These are phyloP conservation scores for Coturnix japonica DNA, from an alignment of 2,113 vertebrate genomes.

Conservation along the genomic window DNA sequence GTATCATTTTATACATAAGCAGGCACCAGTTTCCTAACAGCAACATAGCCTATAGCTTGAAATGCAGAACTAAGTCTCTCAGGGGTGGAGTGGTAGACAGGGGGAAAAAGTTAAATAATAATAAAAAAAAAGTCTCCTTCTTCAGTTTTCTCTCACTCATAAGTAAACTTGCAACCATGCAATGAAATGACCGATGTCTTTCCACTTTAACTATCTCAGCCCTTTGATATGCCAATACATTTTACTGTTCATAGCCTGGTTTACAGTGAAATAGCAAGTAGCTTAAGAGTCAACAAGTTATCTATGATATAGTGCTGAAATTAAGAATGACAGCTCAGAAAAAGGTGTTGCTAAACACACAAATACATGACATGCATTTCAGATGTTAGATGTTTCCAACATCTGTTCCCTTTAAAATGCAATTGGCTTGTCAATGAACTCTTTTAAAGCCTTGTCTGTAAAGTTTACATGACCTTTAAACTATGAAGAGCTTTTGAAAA, in stretches of 20 bases:
- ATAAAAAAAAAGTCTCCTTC: background rate
- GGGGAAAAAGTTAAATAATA: background rate
- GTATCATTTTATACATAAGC: background rate
- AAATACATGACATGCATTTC: conserved; percentile 48
- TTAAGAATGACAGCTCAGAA: conserved; percentile 66
- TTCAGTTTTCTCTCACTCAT: background rate
- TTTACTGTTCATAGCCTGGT: conserved; percentile 72
- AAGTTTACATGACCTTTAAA: background rate
- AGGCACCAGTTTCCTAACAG: background rate
- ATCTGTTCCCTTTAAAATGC: conserved; percentile 60
- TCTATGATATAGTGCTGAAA: conserved; percentile 62
- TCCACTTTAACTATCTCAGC: conserved; percentile 72
- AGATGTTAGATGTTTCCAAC: conserved; percentile 54
- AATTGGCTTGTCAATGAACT: background rate
- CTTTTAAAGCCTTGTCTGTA: background rate
- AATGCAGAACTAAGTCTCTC: background rate
- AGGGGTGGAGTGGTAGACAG: background rate
- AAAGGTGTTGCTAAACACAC: conserved; percentile 66
- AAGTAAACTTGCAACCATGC: background rate
- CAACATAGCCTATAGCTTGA: background rate
- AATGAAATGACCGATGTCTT: conserved; percentile 31
- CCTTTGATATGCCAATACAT: conserved; percentile 66
- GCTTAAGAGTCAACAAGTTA: conserved; percentile 78
- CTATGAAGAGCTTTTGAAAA: background rate
- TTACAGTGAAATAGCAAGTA: conserved; percentile 70